Percentiles rank a stretch among this genome's conserved stretches.
phyloP scores from a whole-genome alignment of 2,113 vertebrate species.

The Urocolius indicus region DNA sequence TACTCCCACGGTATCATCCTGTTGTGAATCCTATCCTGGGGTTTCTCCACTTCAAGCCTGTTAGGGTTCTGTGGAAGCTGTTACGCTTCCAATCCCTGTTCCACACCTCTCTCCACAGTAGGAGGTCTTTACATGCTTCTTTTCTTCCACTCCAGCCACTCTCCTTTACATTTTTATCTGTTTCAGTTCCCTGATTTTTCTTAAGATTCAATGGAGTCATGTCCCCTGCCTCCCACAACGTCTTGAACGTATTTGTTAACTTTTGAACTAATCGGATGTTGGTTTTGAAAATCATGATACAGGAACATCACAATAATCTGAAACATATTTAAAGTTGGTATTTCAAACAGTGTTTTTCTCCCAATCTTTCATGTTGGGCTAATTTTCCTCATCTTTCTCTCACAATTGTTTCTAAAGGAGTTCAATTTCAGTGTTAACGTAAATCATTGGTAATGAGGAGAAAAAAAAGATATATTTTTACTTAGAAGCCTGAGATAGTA shows the following conservation, averaged over 20 bases:
- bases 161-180: not conserved
- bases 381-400: not conserved
- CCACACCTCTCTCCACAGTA: not conserved
- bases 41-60: not conserved
- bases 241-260: fast-evolving
- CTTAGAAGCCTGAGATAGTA: not conserved
- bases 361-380: not conserved
- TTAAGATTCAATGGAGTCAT: not conserved
- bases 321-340: not conserved
- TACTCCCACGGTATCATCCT: not conserved
- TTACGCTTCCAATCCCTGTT: not conserved
- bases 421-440: not conserved
- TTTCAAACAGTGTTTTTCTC: not conserved
- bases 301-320: not conserved
- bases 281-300: not conserved
- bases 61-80: not conserved
- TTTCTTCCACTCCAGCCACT: not conserved
- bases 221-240: not conserved
- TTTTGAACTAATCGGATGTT: not conserved
- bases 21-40: not conserved
- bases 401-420: not conserved
- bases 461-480: not conserved
- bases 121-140: not conserved
- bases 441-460: not conserved
- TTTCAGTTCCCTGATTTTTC: not conserved